Evolutionary conservation across 2,113 vertebrate genomes (phyloP).

Genomic region (Cryptomyrus ogoouensis): DNA sequence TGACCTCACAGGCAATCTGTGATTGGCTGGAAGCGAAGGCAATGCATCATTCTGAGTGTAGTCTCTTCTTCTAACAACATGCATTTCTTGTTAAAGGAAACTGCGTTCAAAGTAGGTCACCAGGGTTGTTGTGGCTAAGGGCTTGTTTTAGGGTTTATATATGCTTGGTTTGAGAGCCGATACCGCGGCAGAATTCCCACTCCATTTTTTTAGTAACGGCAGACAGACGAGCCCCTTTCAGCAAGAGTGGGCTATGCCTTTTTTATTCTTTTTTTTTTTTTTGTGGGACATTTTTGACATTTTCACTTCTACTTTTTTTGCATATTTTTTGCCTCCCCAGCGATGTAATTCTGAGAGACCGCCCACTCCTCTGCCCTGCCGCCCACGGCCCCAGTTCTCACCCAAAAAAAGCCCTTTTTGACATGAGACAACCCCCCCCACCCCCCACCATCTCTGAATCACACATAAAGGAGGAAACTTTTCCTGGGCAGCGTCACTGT

Average conservation of each 20-base stretch:
- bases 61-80: background rate
- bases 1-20: background rate
- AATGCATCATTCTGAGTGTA: background rate
- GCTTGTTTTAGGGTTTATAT: background rate
- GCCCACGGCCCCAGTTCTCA: background rate
- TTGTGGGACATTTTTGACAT: slow-evolving; percentile 24
- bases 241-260: slow-evolving; percentile 19
- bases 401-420: background rate
- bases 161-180: background rate
- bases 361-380: slow-evolving; percentile 3
- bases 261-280: slow-evolving; percentile 25
- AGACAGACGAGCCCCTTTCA: slow-evolving; percentile 13
- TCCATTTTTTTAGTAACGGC: background rate
- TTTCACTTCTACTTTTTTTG: slow-evolving; percentile 20
- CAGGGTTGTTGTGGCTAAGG: background rate
- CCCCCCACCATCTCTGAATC: slow-evolving; percentile 16
- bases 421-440: slow-evolving; percentile 33
- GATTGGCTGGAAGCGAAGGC: background rate
- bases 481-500: slow-evolving; percentile 24
- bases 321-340: slow-evolving; percentile 30
- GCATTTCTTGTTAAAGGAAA: slow-evolving; percentile 13
- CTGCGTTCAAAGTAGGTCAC: slow-evolving; percentile 9
- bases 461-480: slow-evolving; percentile 35
- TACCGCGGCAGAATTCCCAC: background rate
- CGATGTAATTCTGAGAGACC: slow-evolving; percentile 35